These are phyloP conservation scores for Harpagoxenus sublaevis DNA, from an alignment of 2,888 invertebrate genomes.

Conservation along the genomic window DNA sequence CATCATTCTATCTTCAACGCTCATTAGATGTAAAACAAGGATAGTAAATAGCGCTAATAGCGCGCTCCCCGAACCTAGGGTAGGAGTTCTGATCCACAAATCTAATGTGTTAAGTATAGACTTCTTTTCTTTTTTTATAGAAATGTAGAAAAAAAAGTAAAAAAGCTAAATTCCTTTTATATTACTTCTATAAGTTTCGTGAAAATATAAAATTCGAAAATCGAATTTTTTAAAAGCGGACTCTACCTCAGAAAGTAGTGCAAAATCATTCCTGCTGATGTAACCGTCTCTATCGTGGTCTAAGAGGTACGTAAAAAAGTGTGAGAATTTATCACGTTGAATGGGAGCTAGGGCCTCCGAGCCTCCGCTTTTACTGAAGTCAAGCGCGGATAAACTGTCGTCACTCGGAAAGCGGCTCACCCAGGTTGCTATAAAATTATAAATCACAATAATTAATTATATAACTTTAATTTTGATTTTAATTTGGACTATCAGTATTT, in stretches of 20 bases:
- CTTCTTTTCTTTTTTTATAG: neutral
- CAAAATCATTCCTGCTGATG: slow-evolving; percentile 91
- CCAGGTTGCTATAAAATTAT: slow-evolving; percentile 91
- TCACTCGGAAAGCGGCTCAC: slow-evolving; percentile 91
- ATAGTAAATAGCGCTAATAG: too few species aligned
- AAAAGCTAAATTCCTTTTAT: neutral
- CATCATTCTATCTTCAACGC: too few species aligned
- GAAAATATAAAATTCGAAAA: neutral
- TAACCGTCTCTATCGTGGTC: slow-evolving; percentile 92
- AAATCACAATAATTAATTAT: slow-evolving; percentile 10
- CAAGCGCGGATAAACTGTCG: slow-evolving; percentile 83
- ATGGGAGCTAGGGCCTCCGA: slow-evolving; percentile 87
- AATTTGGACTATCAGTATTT: neutral
- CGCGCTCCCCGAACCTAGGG: too few species aligned
- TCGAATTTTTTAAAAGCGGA: neutral
- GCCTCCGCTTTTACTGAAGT: slow-evolving; percentile 40
- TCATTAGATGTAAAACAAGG: too few species aligned
- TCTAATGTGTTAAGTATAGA: neutral
- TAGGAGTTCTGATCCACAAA: neutral
- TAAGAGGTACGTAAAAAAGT: slow-evolving; percentile 91
- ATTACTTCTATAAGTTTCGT: neutral
- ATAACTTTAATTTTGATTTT: neutral
- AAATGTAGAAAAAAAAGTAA: neutral
- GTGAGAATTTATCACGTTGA: slow-evolving; percentile 90
- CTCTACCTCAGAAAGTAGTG: slow-evolving; percentile 89